These are phyloP conservation scores for Coenonympha arcania DNA, from an alignment of 2,888 invertebrate genomes.

Conservation along the genomic window DNA sequence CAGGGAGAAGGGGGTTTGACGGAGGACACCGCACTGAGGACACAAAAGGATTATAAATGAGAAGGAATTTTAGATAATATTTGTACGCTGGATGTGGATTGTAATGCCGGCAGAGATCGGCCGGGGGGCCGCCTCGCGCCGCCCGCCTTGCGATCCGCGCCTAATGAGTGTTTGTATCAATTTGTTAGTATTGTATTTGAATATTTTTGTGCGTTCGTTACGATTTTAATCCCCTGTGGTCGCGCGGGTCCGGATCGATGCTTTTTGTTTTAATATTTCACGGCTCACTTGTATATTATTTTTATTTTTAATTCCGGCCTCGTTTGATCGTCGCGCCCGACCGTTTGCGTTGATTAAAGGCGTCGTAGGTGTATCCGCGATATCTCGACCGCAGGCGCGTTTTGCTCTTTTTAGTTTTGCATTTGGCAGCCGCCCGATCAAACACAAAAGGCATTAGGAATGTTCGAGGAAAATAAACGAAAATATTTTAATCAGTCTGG, in stretches of 20 bases:
- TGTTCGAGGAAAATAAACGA: background rate
- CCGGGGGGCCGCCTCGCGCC: conserved; percentile 36
- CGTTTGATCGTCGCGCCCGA: conserved; percentile 54
- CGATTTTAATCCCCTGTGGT: conserved; percentile 71
- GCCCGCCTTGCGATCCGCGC: conserved; percentile 60
- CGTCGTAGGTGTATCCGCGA: conserved; percentile 42
- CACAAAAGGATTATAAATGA: conserved; percentile 76
- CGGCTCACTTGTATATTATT: conserved; percentile 38
- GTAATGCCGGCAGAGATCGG: conserved; percentile 56
- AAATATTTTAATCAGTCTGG: background rate
- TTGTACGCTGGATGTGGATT: conserved; percentile 74
- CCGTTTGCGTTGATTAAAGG: conserved; percentile 62
- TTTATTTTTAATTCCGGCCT: conserved; percentile 41
- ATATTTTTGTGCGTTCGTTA: conserved; percentile 73
- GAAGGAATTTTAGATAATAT: conserved; percentile 76
- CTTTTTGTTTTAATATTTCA: conserved; percentile 59
- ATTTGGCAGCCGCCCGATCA: conserved; percentile 15
- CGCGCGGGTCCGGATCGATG: conserved; percentile 59
- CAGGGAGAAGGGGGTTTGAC: conserved; percentile 52
- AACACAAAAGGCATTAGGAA: conserved; percentile 6
- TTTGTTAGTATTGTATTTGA: conserved; percentile 75
- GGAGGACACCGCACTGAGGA: conserved; percentile 73
- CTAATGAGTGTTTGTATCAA: conserved; percentile 75
- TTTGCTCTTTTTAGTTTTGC: conserved; percentile 37
- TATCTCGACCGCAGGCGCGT: conserved; percentile 36